phyloP scores from a whole-genome alignment of 2,113 vertebrate genomes.

The Canis aureus region DNA sequence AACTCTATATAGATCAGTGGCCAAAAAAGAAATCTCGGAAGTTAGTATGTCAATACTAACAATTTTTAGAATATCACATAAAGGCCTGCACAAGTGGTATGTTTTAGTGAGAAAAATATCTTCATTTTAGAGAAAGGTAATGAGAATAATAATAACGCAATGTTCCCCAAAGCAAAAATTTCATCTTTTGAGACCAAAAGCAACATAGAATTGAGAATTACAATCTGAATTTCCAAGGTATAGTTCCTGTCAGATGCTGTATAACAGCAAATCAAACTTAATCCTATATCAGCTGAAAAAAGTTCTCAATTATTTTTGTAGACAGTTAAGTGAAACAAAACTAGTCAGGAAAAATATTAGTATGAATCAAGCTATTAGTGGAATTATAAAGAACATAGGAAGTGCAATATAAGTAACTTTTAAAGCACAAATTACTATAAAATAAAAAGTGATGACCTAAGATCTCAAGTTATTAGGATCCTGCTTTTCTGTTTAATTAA shows the following conservation, averaged over 20 bases:
- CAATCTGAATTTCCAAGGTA: slow-evolving; percentile 49
- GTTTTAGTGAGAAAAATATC: slow-evolving; percentile 49
- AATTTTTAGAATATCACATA: slow-evolving; percentile 72
- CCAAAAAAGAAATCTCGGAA: slow-evolving; percentile 55
- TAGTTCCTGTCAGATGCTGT: slow-evolving; percentile 60
- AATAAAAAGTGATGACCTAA: slow-evolving; percentile 70
- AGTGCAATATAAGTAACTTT: slow-evolving; percentile 59
- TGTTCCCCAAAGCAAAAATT: slow-evolving; percentile 53
- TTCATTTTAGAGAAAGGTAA: slow-evolving; percentile 63
- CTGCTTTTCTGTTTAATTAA: slow-evolving; percentile 57
- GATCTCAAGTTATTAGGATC: slow-evolving; percentile 64
- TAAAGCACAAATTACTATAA: slow-evolving; percentile 73
- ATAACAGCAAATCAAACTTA: slow-evolving; percentile 77
- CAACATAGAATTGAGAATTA: slow-evolving; percentile 64
- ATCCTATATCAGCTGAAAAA: slow-evolving; percentile 61
- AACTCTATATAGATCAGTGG: slow-evolving; percentile 58
- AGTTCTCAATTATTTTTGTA: slow-evolving; percentile 25
- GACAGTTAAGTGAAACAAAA: slow-evolving; percentile 63
- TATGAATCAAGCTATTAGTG: slow-evolving; percentile 25
- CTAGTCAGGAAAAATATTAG: slow-evolving; percentile 47
- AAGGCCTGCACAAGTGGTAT: slow-evolving; percentile 58
- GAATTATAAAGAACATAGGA: slow-evolving; percentile 53
- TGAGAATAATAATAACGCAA: slow-evolving; percentile 14
- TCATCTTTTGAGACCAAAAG: slow-evolving; percentile 66
- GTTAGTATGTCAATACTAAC: slow-evolving; percentile 60